Evolutionary conservation across 2,113 vertebrate genomes (phyloP).

Genomic region (Osmerus eperlanus): DNA sequence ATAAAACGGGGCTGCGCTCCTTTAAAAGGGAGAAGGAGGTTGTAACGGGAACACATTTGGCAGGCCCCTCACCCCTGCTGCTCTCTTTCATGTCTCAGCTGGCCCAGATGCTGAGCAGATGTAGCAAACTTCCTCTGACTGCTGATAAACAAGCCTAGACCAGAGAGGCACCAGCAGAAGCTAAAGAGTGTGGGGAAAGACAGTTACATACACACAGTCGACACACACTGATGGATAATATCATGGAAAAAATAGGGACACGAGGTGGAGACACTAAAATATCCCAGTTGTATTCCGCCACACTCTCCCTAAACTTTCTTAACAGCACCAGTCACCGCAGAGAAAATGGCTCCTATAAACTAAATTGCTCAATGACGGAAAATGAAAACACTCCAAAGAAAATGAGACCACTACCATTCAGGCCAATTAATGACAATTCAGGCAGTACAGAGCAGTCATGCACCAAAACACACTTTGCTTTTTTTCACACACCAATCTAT

Average conservation of each 20-base stretch:
- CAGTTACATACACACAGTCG: neutral
- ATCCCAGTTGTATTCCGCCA: neutral
- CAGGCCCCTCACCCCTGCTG: slow-evolving; percentile 30
- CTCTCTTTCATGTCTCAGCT: slow-evolving; percentile 60
- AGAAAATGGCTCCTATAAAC: slow-evolving; percentile 53
- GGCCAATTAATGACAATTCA: slow-evolving; percentile 33
- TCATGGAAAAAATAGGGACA: neutral
- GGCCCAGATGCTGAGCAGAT: slow-evolving; percentile 72
- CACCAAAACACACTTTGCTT: slow-evolving; percentile 6
- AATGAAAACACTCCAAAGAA: slow-evolving; percentile 40
- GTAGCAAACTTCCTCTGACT: slow-evolving; percentile 50
- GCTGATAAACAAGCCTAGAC: slow-evolving; percentile 51
- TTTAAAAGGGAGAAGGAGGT: slow-evolving; percentile 31
- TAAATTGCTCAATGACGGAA: slow-evolving; percentile 26
- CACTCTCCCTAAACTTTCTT: slow-evolving; percentile 30
- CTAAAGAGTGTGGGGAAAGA: slow-evolving; percentile 31
- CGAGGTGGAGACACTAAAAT: neutral
- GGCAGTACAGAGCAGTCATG: slow-evolving; percentile 19
- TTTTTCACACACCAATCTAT: neutral
- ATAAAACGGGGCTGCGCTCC: slow-evolving; percentile 29
- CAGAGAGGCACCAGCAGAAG: slow-evolving; percentile 30
- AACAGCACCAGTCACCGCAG: slow-evolving; percentile 13
- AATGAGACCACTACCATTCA: slow-evolving; percentile 42
- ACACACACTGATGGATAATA: neutral
- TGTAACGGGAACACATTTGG: slow-evolving; percentile 39